Percentiles rank a stretch among this genome's conserved stretches.
phyloP scores from a whole-genome alignment of 2,113 vertebrate genomes.

The Hyperopisus bebe region DNA sequence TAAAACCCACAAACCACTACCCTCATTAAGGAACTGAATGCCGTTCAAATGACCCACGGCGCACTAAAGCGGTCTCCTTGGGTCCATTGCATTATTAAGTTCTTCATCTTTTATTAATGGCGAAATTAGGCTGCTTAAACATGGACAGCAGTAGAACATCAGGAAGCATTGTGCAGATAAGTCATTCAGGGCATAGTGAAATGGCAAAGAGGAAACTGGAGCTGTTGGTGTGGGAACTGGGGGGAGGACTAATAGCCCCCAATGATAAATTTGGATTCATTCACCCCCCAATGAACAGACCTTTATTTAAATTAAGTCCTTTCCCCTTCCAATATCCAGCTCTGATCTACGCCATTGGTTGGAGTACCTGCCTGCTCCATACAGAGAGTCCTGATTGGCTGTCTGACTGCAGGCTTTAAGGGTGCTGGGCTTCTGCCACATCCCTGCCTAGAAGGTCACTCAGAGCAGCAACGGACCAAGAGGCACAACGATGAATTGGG shows the following conservation, averaged over 20 bases:
- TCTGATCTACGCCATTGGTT: not conserved
- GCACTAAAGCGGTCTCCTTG: not conserved
- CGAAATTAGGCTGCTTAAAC: not conserved
- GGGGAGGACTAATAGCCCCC: not conserved
- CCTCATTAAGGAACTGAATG: not conserved
- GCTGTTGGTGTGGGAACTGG: not conserved
- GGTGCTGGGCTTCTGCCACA: not conserved
- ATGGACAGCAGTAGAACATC: not conserved
- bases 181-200: not conserved
- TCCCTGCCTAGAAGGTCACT: not conserved
- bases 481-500: not conserved
- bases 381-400: not conserved
- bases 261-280: not conserved
- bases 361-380: not conserved
- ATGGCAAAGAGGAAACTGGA: not conserved
- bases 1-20: not conserved
- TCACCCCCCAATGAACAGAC: not conserved
- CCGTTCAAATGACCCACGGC: not conserved
- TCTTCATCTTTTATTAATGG: not conserved
- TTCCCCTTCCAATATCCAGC: not conserved
- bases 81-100: not conserved
- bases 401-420: not conserved
- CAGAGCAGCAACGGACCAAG: not conserved
- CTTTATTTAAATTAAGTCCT: not conserved
- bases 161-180: not conserved